phyloP scores from a whole-genome alignment of 2,113 vertebrate species.

The Phocoena sinus region DNA sequence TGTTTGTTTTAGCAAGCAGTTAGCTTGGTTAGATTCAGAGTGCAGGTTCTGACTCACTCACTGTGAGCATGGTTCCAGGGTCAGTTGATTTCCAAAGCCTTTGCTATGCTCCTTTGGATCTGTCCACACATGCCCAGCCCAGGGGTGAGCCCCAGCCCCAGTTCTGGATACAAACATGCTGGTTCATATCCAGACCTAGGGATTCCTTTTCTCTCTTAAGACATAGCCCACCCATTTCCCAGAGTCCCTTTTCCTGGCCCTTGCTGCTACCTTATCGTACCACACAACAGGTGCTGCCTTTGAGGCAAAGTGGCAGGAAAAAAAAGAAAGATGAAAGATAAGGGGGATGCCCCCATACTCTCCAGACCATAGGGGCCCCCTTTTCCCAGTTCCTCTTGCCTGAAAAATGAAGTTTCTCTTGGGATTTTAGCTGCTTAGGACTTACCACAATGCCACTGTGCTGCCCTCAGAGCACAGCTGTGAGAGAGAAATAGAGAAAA shows the following conservation, averaged over 20 bases:
- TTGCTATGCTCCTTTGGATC: neutral
- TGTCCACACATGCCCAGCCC: neutral
- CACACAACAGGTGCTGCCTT: neutral
- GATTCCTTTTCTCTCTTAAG: neutral
- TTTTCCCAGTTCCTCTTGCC: neutral
- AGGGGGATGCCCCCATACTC: neutral
- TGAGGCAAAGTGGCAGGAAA: neutral
- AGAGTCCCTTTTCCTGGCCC: neutral
- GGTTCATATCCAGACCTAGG: neutral
- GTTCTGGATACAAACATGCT: neutral
- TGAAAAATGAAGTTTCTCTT: neutral
- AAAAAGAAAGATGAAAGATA: neutral
- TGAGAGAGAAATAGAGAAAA: neutral
- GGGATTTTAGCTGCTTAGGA: neutral
- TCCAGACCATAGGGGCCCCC: too few relatives aligned
- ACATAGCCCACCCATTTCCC: neutral
- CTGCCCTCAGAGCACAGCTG: neutral
- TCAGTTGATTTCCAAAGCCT: neutral
- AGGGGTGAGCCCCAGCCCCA: neutral
- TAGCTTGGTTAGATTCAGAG: neutral
- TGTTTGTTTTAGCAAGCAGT: neutral
- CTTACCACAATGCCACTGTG: neutral
- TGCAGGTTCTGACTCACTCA: neutral
- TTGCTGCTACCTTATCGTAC: neutral
- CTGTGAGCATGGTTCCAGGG: neutral